Evolutionary conservation across 2,888 invertebrate genomes (phyloP).

Genomic region (Teinopalpus imperialis): DNA sequence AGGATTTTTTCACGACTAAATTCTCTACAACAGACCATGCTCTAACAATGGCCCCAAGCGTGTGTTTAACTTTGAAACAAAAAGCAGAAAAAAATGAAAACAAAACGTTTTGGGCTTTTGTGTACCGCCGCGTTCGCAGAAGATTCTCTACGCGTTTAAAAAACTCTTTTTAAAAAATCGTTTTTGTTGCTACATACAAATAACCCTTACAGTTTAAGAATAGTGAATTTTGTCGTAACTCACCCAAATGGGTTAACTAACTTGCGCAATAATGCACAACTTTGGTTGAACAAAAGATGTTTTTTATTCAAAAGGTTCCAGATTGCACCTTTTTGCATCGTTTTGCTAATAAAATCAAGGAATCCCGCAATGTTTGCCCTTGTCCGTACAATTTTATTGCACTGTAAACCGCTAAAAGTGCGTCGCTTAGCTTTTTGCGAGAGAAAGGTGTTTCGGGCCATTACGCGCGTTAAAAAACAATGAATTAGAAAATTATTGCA

Average conservation of each 20-base stretch:
- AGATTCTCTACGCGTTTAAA: slow-evolving; percentile 54
- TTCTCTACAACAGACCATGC: slow-evolving; percentile 55
- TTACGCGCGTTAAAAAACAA: slow-evolving; percentile 67
- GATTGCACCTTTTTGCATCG: slow-evolving; percentile 39
- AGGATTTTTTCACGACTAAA: slow-evolving; percentile 78
- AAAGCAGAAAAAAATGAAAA: slow-evolving; percentile 71
- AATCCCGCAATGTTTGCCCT: slow-evolving; percentile 77
- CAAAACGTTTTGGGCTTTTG: slow-evolving; percentile 69
- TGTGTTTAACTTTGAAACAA: slow-evolving; percentile 78
- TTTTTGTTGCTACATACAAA: slow-evolving; percentile 52
- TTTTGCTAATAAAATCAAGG: slow-evolving; percentile 47
- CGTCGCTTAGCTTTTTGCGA: slow-evolving; percentile 61
- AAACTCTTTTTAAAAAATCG: slow-evolving; percentile 43
- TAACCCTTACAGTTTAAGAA: slow-evolving; percentile 68
- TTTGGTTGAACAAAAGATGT: slow-evolving; percentile 26
- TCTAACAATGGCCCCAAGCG: slow-evolving; percentile 73
- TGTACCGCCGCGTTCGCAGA: slow-evolving; percentile 71
- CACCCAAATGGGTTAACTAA: slow-evolving; percentile 67
- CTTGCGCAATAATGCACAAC: slow-evolving; percentile 37
- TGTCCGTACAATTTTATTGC: slow-evolving; percentile 71
- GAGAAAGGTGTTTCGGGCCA: slow-evolving; percentile 65
- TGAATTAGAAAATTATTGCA: slow-evolving; percentile 63
- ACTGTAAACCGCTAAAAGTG: slow-evolving; percentile 77
- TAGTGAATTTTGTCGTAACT: slow-evolving; percentile 43
- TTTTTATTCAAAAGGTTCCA: slow-evolving; percentile 37